Evolutionary conservation across 2,797 vertebrate species (phyloP).

Genomic region (Cercopithecus neglectus): DNA sequence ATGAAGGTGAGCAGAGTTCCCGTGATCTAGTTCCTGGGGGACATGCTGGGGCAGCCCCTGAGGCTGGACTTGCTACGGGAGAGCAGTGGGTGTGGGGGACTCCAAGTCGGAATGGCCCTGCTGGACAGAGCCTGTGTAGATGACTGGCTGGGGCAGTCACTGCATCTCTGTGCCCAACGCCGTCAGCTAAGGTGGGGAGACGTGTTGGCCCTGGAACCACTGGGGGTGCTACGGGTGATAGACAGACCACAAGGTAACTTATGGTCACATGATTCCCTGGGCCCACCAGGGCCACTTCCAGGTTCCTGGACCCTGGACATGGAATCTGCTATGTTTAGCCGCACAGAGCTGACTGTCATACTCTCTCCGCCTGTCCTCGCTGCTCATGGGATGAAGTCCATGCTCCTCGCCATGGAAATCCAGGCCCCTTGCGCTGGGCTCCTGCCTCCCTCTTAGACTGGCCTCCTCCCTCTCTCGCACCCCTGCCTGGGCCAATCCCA

Average conservation of each 20-base stretch:
- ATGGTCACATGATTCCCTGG: background rate
- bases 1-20: background rate
- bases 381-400: fast-evolving
- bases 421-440: fast-evolving
- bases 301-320: background rate
- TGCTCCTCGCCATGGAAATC: fast-evolving
- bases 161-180: background rate
- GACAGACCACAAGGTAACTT: background rate
- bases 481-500: no score
- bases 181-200: background rate
- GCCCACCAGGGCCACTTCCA: background rate
- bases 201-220: background rate
- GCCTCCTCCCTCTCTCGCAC: background rate
- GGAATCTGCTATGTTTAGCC: fast-evolving
- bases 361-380: fast-evolving
- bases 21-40: background rate
- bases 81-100: fast-evolving
- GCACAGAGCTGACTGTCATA: fast-evolving
- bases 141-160: fast-evolving
- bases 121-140: fast-evolving
- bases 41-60: fast-evolving
- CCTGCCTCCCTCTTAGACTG: background rate
- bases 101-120: background rate
- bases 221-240: background rate
- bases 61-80: background rate